Evolutionary conservation across 2,888 invertebrate species (phyloP).

Genomic region (Lamellibrachia columna): DNA sequence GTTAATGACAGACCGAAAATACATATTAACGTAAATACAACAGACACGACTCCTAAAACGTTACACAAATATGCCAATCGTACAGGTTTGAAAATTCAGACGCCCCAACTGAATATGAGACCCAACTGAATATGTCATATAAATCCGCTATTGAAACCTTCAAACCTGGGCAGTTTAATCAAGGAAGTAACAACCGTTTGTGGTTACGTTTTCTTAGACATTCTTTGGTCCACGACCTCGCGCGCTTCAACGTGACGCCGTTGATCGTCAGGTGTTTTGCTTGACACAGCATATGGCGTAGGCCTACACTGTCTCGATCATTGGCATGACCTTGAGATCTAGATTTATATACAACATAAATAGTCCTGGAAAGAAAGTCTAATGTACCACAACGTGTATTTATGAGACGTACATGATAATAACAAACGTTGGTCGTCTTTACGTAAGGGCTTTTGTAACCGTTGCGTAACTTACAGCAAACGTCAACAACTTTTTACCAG

Average conservation of each 20-base stretch:
- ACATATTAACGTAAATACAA: neutral
- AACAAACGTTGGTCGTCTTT: neutral
- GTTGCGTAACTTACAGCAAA: neutral
- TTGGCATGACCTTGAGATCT: neutral
- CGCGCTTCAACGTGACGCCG: neutral
- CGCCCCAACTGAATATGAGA: neutral
- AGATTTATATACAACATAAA: neutral
- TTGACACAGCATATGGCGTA: neutral
- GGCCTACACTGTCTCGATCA: neutral
- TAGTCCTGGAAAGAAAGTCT: neutral
- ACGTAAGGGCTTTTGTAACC: neutral
- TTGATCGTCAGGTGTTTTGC: neutral
- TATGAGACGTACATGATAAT: neutral
- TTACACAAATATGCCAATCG: neutral
- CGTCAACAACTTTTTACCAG: neutral
- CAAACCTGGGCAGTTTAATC: neutral
- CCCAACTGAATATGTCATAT: neutral
- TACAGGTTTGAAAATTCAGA: neutral
- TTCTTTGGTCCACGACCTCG: neutral
- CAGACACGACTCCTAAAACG: neutral
- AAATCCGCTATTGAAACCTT: neutral
- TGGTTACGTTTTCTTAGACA: neutral
- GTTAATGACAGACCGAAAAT: neutral
- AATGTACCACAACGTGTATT: neutral
- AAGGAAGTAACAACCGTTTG: neutral